A percentile compares a stretch with the other conserved stretches of the same genome.
Conservation (phyloP, 2,797 vertebrate genomes). For the Chelon auratus region DNA sequence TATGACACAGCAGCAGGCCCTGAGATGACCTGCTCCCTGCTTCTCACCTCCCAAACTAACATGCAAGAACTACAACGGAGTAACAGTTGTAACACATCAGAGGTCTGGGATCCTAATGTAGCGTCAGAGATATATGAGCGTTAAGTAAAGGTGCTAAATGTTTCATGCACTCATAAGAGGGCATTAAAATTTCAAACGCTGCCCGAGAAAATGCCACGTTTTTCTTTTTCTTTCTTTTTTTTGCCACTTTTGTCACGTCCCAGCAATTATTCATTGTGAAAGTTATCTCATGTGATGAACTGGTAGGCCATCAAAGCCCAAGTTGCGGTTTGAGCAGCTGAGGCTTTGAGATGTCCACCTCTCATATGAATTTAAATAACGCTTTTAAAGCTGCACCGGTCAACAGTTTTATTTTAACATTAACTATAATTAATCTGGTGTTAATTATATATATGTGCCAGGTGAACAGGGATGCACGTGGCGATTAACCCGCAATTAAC, state of each 20-base stretch:
- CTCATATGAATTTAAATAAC: neutral
- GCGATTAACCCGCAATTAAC: no score
- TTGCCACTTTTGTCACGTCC: neutral
- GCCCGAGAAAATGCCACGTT: neutral
- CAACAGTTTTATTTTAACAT: neutral
- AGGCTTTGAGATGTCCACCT: neutral
- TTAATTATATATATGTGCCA: no score
- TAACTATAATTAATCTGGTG: neutral
- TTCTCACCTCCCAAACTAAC: slow-evolving; percentile 15
- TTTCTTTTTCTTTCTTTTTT: neutral
- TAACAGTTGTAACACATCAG: neutral
- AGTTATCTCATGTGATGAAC: no score
- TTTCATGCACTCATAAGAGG: neutral
- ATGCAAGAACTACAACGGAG: neutral
- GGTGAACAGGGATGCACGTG: no score
- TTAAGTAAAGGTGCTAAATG: neutral
- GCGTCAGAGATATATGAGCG: neutral
- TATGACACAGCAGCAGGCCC: slow-evolving; percentile 65
- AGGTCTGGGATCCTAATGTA: neutral
- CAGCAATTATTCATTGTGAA: neutral
- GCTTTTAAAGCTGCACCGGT: neutral
- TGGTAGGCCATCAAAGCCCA: neutral
- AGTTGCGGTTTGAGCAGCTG: neutral
- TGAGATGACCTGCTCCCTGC: slow-evolving; percentile 11
- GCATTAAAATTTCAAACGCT: neutral